Percentiles rank a stretch among this genome's conserved stretches.
phyloP scores from a whole-genome alignment of 2,797 vertebrate species.

The Cheirogaleus major region DNA sequence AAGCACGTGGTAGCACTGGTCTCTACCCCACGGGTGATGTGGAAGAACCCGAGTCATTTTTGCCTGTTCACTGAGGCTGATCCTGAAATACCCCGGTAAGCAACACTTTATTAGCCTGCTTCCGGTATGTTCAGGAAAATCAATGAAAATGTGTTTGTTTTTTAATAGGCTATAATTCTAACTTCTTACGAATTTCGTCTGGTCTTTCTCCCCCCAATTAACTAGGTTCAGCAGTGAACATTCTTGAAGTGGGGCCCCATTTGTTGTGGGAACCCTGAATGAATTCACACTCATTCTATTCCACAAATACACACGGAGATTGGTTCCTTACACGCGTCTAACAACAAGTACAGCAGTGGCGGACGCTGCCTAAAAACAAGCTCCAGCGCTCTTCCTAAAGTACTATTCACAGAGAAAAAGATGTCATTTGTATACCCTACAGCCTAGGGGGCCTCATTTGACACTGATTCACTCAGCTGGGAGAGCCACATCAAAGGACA shows the following conservation, averaged over 20 bases:
- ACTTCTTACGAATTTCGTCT: slow-evolving; percentile 1
- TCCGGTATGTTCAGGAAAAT: slow-evolving; percentile 36
- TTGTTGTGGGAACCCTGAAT: background rate
- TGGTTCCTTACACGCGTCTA: background rate
- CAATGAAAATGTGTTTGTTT: background rate
- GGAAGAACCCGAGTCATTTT: background rate
- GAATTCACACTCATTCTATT: background rate
- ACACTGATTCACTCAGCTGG: background rate
- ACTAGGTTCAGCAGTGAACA: background rate
- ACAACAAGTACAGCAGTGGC: background rate
- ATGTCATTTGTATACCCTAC: background rate
- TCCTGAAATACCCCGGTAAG: background rate
- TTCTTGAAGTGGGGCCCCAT: background rate
- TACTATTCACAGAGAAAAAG: background rate
- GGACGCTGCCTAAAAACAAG: background rate
- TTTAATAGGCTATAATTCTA: slow-evolving; percentile 48
- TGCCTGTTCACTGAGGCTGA: background rate
- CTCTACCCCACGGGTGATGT: background rate
- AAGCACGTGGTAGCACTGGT: background rate
- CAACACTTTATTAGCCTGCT: background rate
- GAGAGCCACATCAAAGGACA: background rate
- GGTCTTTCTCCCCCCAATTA: background rate
- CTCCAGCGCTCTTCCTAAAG: background rate
- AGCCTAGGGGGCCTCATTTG: background rate
- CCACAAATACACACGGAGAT: background rate